Percentiles rank a stretch among this genome's conserved stretches.
Conservation (phyloP, 2,113 vertebrate genomes). For the Pyrgilauda ruficollis region DNA sequence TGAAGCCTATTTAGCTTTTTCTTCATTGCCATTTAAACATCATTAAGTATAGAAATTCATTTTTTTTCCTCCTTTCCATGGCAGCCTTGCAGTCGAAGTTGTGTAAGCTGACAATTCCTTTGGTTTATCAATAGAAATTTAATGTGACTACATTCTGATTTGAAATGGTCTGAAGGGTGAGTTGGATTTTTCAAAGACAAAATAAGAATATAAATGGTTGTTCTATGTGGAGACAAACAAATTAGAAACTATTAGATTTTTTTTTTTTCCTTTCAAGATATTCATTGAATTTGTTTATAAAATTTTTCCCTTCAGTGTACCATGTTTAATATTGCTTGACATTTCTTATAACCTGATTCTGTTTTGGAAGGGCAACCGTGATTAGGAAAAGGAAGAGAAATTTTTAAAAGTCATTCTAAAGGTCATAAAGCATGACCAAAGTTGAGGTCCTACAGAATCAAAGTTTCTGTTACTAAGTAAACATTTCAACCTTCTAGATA, state of each 20-base stretch:
- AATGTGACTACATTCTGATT: constrained; percentile 9
- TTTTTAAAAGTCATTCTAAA: not conserved
- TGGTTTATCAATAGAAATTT: not conserved
- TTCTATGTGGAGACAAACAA: not conserved
- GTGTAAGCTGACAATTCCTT: constrained; percentile 23
- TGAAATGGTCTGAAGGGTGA: not conserved
- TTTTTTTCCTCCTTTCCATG: constrained; percentile 1
- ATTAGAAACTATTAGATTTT: not conserved
- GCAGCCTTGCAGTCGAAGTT: not conserved
- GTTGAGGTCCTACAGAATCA: not conserved
- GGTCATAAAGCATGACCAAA: not conserved
- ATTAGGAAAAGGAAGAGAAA: not conserved
- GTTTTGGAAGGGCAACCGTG: not conserved
- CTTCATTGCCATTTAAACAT: constrained; percentile 55
- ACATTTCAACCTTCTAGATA: not conserved
- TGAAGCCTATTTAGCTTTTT: constrained; percentile 53
- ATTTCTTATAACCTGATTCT: not conserved
- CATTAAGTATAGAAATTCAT: constrained; percentile 35
- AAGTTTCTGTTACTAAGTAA: not conserved
- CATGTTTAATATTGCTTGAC: not conserved
- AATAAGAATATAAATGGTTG: not conserved
- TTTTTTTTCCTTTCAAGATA: not conserved
- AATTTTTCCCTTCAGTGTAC: not conserved
- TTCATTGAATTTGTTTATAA: not conserved
- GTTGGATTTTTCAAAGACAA: not conserved